Evolutionary conservation across 1,140 invertebrate genomes (phyloP).

Genomic region (Apolygus lucorum): DNA sequence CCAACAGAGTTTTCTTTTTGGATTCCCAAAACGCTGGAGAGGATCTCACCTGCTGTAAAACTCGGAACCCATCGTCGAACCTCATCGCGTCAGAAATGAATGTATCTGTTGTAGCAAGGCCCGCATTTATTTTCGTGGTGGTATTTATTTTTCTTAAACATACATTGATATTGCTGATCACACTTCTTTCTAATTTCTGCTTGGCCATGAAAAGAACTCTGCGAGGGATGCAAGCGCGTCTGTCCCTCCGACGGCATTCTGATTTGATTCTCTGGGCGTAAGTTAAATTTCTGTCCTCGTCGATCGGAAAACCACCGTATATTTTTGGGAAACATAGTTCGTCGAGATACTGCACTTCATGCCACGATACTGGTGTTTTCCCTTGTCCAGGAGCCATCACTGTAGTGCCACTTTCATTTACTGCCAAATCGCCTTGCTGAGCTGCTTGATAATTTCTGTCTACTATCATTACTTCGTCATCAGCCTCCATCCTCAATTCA

Average conservation of each 20-base stretch:
- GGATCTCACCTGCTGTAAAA: background rate
- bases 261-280: constrained; percentile 5
- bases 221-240: background rate
- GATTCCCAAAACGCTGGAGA: constrained; percentile 17
- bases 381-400: constrained; percentile 11
- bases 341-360: background rate
- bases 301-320: background rate
- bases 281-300: background rate
- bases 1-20: constrained; percentile 20
- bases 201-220: background rate
- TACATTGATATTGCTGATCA: background rate
- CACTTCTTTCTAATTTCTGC: background rate
- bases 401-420: no score
- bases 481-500: background rate
- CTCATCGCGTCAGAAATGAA: background rate
- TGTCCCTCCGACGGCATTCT: background rate
- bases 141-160: background rate
- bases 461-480: background rate
- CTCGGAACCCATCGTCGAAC: constrained; percentile 1
- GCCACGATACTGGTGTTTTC: constrained; percentile 5
- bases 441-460: background rate
- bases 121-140: background rate
- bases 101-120: no score
- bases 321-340: background rate
- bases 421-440: background rate